These are phyloP conservation scores for Sebastes taczanowskii DNA, from an alignment of 2,797 vertebrate species.

Conservation along the genomic window DNA sequence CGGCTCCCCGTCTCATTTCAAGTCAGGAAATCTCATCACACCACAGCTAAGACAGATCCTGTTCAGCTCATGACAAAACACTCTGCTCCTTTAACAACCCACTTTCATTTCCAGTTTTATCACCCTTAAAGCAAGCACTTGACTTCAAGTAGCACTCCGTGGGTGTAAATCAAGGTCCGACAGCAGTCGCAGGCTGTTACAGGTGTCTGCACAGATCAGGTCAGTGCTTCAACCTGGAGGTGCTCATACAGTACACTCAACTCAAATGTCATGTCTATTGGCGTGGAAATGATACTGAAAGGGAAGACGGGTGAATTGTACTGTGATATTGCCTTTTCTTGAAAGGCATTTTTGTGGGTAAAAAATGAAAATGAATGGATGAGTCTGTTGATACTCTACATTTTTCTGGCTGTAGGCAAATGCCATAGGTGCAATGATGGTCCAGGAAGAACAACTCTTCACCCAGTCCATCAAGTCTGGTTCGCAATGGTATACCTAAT, in stretches of 20 bases:
- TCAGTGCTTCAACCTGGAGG: conserved; percentile 13
- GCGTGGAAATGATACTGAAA: conserved; percentile 8
- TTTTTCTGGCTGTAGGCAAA: not conserved
- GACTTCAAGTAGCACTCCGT: conserved; percentile 5
- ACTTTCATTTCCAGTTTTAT: conserved; percentile 16
- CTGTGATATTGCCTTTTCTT: not conserved
- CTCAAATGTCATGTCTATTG: conserved; percentile 25
- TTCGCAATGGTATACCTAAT: not conserved
- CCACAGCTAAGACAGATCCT: not conserved
- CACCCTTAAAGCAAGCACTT: conserved; percentile 7
- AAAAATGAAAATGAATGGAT: not conserved
- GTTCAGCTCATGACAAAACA: conserved; percentile 1
- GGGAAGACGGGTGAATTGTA: not conserved
- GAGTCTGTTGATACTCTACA: not conserved
- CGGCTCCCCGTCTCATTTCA: not conserved
- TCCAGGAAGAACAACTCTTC: not conserved
- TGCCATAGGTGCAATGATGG: not conserved
- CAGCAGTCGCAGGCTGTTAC: conserved; percentile 9
- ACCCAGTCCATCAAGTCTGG: not conserved
- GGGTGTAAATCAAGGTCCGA: conserved; percentile 10
- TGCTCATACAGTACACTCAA: conserved; percentile 2
- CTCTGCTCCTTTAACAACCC: not conserved
- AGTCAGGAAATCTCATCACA: not conserved
- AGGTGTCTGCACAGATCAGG: conserved; percentile 52
- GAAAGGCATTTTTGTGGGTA: not conserved